Conservation (phyloP, 2,888 invertebrate genomes). For the Megastigmus dorsalis region DNA sequence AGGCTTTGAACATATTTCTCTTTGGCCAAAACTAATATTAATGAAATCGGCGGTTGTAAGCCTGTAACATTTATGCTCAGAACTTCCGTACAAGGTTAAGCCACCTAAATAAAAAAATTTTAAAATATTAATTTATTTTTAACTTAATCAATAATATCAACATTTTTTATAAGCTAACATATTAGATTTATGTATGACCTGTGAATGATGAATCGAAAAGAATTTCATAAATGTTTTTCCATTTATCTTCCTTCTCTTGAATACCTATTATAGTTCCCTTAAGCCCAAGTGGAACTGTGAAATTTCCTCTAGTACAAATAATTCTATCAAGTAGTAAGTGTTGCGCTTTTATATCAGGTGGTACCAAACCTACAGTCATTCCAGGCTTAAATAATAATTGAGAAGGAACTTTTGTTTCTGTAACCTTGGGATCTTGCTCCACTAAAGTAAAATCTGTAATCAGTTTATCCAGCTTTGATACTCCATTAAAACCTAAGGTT, state of each 20-base stretch:
- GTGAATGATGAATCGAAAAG: slow-evolving; percentile 86
- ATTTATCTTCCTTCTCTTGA: slow-evolving; percentile 76
- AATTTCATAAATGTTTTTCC: slow-evolving; percentile 83
- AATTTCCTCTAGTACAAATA: slow-evolving; percentile 84
- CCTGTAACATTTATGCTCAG: slow-evolving; percentile 76
- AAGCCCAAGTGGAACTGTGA: slow-evolving; percentile 87
- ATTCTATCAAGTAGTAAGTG: slow-evolving; percentile 89
- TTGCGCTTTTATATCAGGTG: slow-evolving; percentile 82
- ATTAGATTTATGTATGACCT: slow-evolving; percentile 49
- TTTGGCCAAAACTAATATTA: slow-evolving; percentile 78
- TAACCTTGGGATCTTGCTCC: slow-evolving; percentile 72
- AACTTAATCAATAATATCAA: not conserved
- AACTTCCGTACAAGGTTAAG: slow-evolving; percentile 75
- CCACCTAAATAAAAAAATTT: slow-evolving; percentile 76
- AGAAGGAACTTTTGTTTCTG: slow-evolving; percentile 81
- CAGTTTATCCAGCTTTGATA: slow-evolving; percentile 74
- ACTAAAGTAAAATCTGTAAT: slow-evolving; percentile 74
- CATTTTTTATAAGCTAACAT: not conserved
- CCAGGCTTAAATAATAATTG: slow-evolving; percentile 80
- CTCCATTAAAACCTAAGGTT: slow-evolving; percentile 7
- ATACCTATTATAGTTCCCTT: slow-evolving; percentile 89
- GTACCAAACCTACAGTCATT: slow-evolving; percentile 76
- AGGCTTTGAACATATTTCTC: slow-evolving; percentile 61
- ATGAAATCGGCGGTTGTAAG: slow-evolving; percentile 77
- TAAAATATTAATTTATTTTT: not conserved